Conservation (phyloP, 1,140 invertebrate species). For the Latrodectus geometricus region DNA sequence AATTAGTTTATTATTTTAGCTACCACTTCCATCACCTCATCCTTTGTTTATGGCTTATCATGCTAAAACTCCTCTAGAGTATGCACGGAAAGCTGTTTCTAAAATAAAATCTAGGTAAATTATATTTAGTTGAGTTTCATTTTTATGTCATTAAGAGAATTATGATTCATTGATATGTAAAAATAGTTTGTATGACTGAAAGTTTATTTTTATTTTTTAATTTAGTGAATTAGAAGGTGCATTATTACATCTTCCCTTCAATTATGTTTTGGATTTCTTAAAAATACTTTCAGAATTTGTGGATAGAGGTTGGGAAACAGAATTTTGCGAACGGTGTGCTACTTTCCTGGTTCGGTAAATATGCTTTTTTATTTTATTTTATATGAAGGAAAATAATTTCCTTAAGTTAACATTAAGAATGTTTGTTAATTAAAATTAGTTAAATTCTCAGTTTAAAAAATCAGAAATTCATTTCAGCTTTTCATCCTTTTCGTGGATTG, state of each 20-base stretch:
- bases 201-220: conserved; percentile 62
- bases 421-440: no score
- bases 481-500: no score
- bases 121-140: neutral
- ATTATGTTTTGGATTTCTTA: conserved; percentile 83
- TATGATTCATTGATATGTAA: no score
- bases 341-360: conserved; percentile 81
- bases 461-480: no score
- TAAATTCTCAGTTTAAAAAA: no score
- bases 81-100: conserved; percentile 82
- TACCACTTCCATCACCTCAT: conserved; percentile 72
- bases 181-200: no score
- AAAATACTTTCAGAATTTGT: conserved; percentile 78
- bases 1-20: neutral
- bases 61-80: conserved; percentile 80
- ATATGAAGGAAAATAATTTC: neutral
- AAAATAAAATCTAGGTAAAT: conserved; percentile 77
- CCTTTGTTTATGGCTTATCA: conserved; percentile 83
- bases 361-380: conserved; percentile 1
- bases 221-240: conserved; percentile 90
- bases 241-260: conserved; percentile 86
- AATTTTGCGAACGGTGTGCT: conserved; percentile 80
- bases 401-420: no score
- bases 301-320: conserved; percentile 77
- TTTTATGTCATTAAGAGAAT: no score